phyloP scores from a whole-genome alignment of 1,140 invertebrate species.

The Theocolax elegans region DNA sequence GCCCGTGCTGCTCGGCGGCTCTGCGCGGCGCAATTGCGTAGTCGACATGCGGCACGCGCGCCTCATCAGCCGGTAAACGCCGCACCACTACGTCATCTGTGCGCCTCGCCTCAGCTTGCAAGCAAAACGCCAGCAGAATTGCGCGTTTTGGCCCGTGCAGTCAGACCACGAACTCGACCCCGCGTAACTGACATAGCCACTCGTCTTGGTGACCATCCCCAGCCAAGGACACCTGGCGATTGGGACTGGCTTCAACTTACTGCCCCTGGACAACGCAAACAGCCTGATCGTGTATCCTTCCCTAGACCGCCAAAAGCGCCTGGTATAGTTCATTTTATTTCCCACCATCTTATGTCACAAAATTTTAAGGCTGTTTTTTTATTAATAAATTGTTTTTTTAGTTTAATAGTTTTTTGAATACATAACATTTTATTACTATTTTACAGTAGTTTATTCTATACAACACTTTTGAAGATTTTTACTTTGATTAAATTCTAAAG shows the following conservation, averaged over 20 bases:
- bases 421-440: not conserved
- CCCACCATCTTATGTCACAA: too few relatives aligned
- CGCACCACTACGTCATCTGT: constrained; percentile 68
- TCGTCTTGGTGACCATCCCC: constrained; percentile 73
- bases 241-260: constrained; percentile 87
- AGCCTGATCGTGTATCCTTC: constrained; percentile 83
- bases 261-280: constrained; percentile 81
- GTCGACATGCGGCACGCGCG: constrained; percentile 86
- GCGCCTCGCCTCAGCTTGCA: constrained; percentile 81
- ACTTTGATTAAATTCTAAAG: too few relatives aligned
- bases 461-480: too few relatives aligned
- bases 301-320: constrained; percentile 88
- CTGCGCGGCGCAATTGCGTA: constrained; percentile 84
- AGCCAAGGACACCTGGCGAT: constrained; percentile 70
- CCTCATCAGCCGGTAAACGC: constrained; percentile 80
- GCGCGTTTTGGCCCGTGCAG: constrained; percentile 79
- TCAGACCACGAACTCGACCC: constrained; percentile 82
- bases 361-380: too few relatives aligned
- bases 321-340: too few relatives aligned
- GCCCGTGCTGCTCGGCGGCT: constrained; percentile 88
- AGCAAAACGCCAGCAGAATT: constrained; percentile 81
- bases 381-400: not conserved
- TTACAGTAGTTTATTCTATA: too few relatives aligned
- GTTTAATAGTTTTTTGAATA: not conserved
- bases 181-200: constrained; percentile 83